Base-by-base conservation (phyloP, 2,797 vertebrate genomes). In the Cynodonichthys magdalenae region DNA sequence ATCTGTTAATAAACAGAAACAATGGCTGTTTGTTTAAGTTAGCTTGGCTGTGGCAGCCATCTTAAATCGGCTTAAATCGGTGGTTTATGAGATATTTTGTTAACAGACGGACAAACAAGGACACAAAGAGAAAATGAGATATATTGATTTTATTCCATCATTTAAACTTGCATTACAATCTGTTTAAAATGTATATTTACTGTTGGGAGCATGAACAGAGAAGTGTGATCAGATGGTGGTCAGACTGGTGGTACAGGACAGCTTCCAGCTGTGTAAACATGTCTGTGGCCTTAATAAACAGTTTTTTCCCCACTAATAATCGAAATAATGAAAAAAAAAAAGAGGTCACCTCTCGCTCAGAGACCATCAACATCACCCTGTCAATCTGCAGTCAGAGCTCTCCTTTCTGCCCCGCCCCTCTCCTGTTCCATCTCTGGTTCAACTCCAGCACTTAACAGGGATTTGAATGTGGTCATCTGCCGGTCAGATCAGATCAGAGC, bases 401-500 rank as follows among this genome's bases (percentile, higher is more conserved):
- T 58, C 63, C 17, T 31, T 58, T 62, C 19, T 27, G 24, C 24
- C 24, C 24, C 3, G 24, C 59, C 51, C 70, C 56, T 39, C 59
- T 67, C 53, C 45, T 56, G 64, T 42, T n/a, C 61, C 49, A 59
- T 75, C 76, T 66, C 71, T 80, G 75, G 82, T 86, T 64, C 52
- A 18, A 56, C 75, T 92, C 87, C 89, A 87, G 90, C 90, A 89
- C 89, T 92, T 91, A 87, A 80, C 89, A 64, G 70, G 77, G 82
- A 93, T 92, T 92, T 59, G 90, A 80, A 74, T 66, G 71, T 82
- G 15, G 67, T 88, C 83, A 81, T 90, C 87, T 82, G 84, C 82
- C 80, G 57, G 73, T 63, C 77, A 64, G 79, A 84, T 81, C 77
- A 83, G 69, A 83, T 88, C 83, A 75, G 85, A 69, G 64, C 84